phyloP scores from a whole-genome alignment of 2,113 vertebrate genomes.

The Xiphias gladius region DNA sequence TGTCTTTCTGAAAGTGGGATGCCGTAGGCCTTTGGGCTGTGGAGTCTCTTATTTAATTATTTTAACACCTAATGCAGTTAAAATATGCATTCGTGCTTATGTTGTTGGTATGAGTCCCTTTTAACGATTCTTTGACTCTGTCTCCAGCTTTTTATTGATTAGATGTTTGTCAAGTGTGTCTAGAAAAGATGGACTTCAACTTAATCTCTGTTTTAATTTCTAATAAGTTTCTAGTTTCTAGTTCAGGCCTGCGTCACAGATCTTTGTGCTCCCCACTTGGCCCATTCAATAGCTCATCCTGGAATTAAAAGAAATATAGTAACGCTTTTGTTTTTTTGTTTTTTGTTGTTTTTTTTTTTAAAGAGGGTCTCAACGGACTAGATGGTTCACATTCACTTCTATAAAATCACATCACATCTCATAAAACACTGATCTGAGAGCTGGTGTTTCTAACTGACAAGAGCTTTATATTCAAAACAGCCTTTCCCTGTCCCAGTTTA shows the following conservation, averaged over 20 bases:
- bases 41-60: neutral
- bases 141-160: no score
- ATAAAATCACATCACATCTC: constrained; percentile 1
- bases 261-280: no score
- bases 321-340: neutral
- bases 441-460: neutral
- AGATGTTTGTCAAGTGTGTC: neutral
- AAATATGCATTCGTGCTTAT: neutral
- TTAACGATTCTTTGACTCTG: neutral
- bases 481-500: neutral
- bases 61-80: neutral
- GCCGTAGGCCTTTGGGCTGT: neutral
- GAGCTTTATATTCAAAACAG: neutral
- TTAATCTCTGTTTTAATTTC: no score
- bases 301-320: neutral
- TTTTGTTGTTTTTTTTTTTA: neutral
- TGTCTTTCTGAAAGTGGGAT: neutral
- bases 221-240: neutral
- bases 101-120: neutral
- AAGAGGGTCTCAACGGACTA: neutral
- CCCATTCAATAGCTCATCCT: neutral
- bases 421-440: neutral
- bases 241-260: neutral
- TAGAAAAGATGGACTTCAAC: neutral
- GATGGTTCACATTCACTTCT: neutral